Conservation (phyloP, 2,797 vertebrate species). For the Sphenopsis melanotis region DNA sequence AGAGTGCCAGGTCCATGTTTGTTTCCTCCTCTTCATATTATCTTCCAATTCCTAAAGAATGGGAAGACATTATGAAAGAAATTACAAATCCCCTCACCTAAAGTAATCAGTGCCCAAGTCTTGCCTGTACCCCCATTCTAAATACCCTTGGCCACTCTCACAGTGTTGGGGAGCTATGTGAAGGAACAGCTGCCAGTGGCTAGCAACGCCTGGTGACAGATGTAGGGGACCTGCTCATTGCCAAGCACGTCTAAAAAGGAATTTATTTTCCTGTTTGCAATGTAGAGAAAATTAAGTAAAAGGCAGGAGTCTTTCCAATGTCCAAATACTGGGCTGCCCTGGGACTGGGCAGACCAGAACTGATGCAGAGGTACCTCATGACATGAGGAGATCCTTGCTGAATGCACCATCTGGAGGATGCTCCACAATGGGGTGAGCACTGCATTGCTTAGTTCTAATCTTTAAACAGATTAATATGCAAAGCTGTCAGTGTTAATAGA, state of each 20-base stretch:
- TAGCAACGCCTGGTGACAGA: background rate
- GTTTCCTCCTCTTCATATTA: background rate
- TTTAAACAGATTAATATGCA: background rate
- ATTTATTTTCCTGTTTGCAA: background rate
- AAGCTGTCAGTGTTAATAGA: background rate
- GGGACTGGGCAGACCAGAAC: background rate
- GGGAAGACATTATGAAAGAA: background rate
- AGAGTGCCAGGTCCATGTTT: background rate
- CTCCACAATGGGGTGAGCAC: background rate
- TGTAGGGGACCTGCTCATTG: accelerated
- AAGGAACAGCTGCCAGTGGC: background rate
- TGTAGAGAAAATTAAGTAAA: background rate
- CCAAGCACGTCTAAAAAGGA: background rate
- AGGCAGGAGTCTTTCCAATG: background rate
- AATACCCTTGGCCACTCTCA: background rate
- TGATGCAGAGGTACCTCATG: background rate
- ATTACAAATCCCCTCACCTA: background rate
- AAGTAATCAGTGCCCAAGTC: background rate
- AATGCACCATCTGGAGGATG: background rate
- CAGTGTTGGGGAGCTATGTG: accelerated
- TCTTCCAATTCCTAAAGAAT: background rate
- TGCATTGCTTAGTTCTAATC: background rate
- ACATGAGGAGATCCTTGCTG: background rate
- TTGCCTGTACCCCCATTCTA: background rate
- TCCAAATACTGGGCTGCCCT: background rate